Evolutionary conservation across 2,888 invertebrate genomes (phyloP).

Genomic region (Agonopterix heracliana): DNA sequence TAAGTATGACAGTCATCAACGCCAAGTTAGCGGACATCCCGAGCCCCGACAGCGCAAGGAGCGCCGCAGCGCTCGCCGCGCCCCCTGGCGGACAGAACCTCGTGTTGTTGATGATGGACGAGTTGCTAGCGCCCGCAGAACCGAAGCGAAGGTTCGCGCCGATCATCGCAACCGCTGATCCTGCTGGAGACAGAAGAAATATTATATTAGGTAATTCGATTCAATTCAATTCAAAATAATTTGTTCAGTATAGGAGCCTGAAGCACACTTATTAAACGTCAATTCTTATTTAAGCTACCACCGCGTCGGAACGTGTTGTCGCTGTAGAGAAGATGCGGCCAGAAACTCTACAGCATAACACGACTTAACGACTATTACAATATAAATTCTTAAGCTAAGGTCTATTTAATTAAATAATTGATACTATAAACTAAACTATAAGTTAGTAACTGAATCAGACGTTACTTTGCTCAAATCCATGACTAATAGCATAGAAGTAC

Average conservation of each 20-base stretch:
- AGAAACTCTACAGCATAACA: too few relatives aligned
- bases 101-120: slow-evolving; percentile 81
- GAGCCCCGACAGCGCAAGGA: slow-evolving; percentile 84
- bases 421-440: not conserved
- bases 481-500: not conserved
- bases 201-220: too few relatives aligned
- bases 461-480: not conserved
- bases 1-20: slow-evolving; percentile 87
- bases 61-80: slow-evolving; percentile 85
- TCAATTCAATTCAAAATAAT: not conserved
- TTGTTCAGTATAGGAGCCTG: too few relatives aligned
- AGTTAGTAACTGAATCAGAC: not conserved
- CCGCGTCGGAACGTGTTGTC: too few relatives aligned
- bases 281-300: too few relatives aligned
- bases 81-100: slow-evolving; percentile 89
- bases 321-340: too few relatives aligned
- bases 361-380: too few relatives aligned
- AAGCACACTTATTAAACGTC: too few relatives aligned
- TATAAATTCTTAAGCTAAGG: too few relatives aligned
- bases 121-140: slow-evolving; percentile 79
- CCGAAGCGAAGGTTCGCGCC: slow-evolving; percentile 86
- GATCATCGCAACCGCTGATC: slow-evolving; percentile 86
- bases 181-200: slow-evolving; percentile 55
- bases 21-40: slow-evolving; percentile 89
- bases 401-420: not conserved